Evolutionary conservation across 2,797 vertebrate species (phyloP).

Genomic region (Pipistrellus kuhlii): DNA sequence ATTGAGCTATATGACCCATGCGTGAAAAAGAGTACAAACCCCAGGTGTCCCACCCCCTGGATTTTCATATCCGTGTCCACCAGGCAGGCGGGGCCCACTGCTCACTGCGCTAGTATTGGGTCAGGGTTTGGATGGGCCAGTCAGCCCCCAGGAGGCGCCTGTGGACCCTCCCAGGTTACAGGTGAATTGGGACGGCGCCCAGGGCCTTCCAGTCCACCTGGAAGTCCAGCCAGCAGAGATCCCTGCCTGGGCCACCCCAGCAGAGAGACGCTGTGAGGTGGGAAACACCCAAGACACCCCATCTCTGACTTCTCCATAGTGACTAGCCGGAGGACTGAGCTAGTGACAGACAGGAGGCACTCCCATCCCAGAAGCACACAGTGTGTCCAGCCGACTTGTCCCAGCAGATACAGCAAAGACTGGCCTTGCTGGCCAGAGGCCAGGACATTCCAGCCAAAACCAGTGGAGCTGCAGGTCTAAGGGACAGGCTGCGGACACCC

Average conservation of each 20-base stretch:
- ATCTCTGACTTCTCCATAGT: background rate
- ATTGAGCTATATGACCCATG: background rate
- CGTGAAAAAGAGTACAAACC: no score
- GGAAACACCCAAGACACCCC: background rate
- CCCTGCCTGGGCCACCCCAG: background rate
- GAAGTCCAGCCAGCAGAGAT: background rate
- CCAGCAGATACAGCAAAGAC: rapidly evolving
- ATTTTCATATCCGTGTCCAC: rapidly evolving
- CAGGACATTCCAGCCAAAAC: background rate
- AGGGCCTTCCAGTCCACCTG: background rate
- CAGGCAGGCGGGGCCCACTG: rapidly evolving
- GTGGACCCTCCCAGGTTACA: background rate
- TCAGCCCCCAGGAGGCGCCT: background rate
- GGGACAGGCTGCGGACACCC: background rate
- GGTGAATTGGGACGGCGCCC: background rate
- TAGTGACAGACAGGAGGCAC: background rate
- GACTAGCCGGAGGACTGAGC: background rate
- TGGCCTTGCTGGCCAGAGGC: background rate
- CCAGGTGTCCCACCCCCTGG: background rate
- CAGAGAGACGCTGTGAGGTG: background rate
- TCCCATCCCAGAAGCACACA: background rate
- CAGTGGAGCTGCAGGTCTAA: background rate
- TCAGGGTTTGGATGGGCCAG: background rate
- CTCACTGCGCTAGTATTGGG: rapidly evolving
- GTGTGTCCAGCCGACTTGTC: background rate